Conservation (phyloP, 1,140 invertebrate species). For the Pomacea maculata region DNA sequence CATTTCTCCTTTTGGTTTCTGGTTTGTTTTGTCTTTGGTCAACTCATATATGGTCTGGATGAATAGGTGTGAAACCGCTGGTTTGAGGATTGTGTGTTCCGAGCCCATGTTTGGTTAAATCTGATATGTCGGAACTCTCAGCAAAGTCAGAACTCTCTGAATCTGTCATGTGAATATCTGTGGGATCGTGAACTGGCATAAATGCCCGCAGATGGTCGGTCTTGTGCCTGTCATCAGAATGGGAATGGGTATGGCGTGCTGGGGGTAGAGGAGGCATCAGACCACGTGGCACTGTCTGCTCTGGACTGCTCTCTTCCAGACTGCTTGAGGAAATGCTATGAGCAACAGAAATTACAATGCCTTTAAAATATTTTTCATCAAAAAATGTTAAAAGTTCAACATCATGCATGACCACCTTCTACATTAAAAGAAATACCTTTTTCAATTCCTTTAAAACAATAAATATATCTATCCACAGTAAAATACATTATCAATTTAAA, state of each 20-base stretch:
- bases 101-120: constrained; percentile 23
- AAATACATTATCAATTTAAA: no score
- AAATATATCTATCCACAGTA: neutral
- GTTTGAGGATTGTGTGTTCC: neutral
- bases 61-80: constrained; percentile 30
- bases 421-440: neutral
- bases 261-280: constrained; percentile 17
- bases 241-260: constrained; percentile 13
- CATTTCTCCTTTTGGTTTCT: neutral
- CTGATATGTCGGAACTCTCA: constrained; percentile 47
- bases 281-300: constrained; percentile 48
- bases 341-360: constrained; percentile 15
- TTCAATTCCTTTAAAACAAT: neutral
- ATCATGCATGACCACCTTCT: neutral
- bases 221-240: neutral
- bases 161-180: constrained; percentile 54
- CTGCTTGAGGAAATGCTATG: constrained; percentile 54
- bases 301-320: constrained; percentile 50
- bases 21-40: neutral
- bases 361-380: neutral
- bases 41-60: constrained; percentile 25
- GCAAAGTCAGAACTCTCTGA: constrained; percentile 48
- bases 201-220: constrained; percentile 42
- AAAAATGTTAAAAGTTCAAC: neutral
- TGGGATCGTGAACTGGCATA: constrained; percentile 43